These are phyloP conservation scores for Chymomyza costata DNA, from an alignment of 1,140 invertebrate genomes.

Conservation along the genomic window DNA sequence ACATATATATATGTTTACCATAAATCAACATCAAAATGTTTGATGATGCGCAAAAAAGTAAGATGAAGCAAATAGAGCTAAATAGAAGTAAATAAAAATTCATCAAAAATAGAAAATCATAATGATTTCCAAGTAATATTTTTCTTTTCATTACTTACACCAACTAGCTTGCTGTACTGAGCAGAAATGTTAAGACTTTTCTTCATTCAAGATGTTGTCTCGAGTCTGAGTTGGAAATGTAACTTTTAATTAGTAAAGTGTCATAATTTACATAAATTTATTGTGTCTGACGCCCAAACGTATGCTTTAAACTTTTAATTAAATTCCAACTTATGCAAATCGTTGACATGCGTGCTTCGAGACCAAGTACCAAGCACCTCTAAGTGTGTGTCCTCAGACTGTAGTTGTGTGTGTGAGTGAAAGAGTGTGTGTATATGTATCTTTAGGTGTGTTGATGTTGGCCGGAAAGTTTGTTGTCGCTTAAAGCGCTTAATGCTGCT, in stretches of 20 bases:
- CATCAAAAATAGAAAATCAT: slow-evolving; percentile 26
- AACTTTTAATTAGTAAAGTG: slow-evolving; percentile 44
- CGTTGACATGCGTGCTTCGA: slow-evolving; percentile 8
- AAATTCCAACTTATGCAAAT: slow-evolving; percentile 53
- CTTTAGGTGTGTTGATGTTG: slow-evolving; percentile 2
- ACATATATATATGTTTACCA: slow-evolving; percentile 70
- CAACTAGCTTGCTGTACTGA: too few species aligned
- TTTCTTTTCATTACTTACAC: too few species aligned
- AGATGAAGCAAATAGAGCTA: slow-evolving; percentile 20
- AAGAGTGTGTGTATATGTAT: too few species aligned
- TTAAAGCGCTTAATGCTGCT: slow-evolving; percentile 32
- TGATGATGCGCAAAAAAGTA: slow-evolving; percentile 67
- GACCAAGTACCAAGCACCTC: too few species aligned
- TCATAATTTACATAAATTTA: slow-evolving; percentile 64
- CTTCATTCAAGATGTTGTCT: too few species aligned
- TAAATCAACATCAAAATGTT: slow-evolving; percentile 72
- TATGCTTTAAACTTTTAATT: slow-evolving; percentile 63
- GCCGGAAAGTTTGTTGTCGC: slow-evolving; percentile 20
- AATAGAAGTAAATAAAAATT: slow-evolving; percentile 22
- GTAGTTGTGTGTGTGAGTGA: background rate
- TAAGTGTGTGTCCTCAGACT: background rate
- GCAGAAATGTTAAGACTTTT: too few species aligned
- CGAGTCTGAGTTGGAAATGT: too few species aligned
- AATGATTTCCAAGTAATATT: too few species aligned
- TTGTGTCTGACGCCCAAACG: slow-evolving; percentile 28